A percentile compares a stretch with the other conserved stretches of the same genome.
phyloP scores from a whole-genome alignment of 2,113 vertebrate genomes.

The Nothobranchius kuhntae region DNA sequence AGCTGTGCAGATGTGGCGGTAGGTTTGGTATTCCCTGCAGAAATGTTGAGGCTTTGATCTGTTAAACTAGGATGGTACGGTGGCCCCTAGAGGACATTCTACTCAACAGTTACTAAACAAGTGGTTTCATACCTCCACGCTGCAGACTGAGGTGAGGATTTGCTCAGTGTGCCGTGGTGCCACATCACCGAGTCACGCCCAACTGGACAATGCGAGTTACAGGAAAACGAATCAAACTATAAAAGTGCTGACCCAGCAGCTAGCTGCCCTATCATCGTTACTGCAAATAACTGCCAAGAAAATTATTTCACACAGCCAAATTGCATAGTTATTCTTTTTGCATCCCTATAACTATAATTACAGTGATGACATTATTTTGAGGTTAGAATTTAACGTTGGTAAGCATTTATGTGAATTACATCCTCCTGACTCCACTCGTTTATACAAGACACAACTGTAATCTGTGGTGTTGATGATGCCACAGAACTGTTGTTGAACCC shows the following conservation, averaged over 20 bases:
- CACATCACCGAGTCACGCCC: conserved; percentile 63
- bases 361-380: background rate
- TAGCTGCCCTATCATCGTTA: background rate
- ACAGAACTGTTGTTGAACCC: background rate
- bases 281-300: background rate
- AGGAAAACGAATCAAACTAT: conserved; percentile 8
- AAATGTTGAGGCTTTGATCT: no score
- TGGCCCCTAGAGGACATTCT: conserved; percentile 18
- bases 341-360: background rate
- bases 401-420: conserved; percentile 7
- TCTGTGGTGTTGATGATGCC: background rate
- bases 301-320: background rate
- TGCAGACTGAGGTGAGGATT: conserved; percentile 14
- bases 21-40: no score
- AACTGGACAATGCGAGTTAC: conserved; percentile 10
- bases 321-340: background rate
- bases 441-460: conserved; percentile 1
- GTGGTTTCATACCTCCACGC: conserved; percentile 25
- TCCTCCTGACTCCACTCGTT: conserved; percentile 5
- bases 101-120: conserved; percentile 30
- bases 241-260: background rate
- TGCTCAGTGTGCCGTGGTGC: conserved; percentile 38
- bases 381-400: conserved; percentile 6
- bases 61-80: background rate
- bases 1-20: no score